Evolutionary conservation across 37 sponge, comb jelly and placozoan species (phyloP), one percentile per base, ranked within the genome.

Genomic region (Oopsacas minuta): DNA sequence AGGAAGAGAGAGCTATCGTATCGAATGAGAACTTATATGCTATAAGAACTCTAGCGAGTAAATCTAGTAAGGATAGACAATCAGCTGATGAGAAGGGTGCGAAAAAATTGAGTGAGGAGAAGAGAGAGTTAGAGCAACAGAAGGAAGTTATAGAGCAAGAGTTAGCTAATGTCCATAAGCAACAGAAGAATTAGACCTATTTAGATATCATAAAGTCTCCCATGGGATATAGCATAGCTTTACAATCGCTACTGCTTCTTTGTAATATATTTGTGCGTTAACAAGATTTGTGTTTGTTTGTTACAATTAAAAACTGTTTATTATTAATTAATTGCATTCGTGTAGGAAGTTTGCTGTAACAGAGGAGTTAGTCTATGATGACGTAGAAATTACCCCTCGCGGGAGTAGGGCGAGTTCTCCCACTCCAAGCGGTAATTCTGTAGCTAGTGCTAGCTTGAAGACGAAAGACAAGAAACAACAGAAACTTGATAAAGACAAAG

Each of bases 61-160:
- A 34, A 61, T 61, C 75, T 61, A 10, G 75, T 25, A 3, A 12
- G 17, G 75, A 61, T 25, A 61, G 75, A 34, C 32, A 61, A 12
- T 5, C 75, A 3, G 75, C 22, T 5, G 75, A 3, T 5, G 20
- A 25, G 75, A 3, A 12, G 75, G 30, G 30, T 25, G 75, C 28
- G 75, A 34, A 61, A 3, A 25, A 3, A 12, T 34, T 94, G 85
- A 90, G 91, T 82, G 84, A 83, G 36, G 85, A 85, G 32, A 53
- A 36, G 8, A 91, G 94, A 22, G 84, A 91, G 75, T 84, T 94
- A 0, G 83, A 89, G 87, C 84, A 85, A 12, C 94, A 94, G 82
- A 86, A 86, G 32, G 86, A 91, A 37, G 75, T 85, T 28, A 69
- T 88, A 10, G 91, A 86, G 23, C 52, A 91, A 37, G 17, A 61